These are phyloP conservation scores for Asteroscopus sphinx DNA, from an alignment of 2,888 invertebrate species.

Conservation along the genomic window DNA sequence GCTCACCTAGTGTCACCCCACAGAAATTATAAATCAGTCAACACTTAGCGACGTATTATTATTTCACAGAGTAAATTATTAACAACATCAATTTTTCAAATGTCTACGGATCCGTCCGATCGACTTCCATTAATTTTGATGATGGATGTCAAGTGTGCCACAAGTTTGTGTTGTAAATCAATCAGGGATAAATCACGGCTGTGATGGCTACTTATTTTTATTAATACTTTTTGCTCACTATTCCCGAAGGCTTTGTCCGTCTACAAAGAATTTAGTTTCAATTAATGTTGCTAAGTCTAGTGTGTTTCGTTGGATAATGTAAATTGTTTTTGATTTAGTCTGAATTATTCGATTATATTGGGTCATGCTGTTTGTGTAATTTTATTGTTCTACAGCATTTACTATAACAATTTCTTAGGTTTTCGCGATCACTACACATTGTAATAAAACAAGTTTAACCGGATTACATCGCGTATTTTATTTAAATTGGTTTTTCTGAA, in stretches of 20 bases:
- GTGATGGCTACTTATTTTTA: conserved; percentile 49
- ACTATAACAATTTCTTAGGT: too few relatives aligned
- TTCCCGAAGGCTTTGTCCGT: conserved; percentile 9
- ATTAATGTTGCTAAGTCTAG: conserved; percentile 15
- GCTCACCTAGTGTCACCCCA: background rate
- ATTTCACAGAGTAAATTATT: conserved; percentile 65
- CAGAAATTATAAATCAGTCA: conserved; percentile 30
- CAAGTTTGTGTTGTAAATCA: conserved; percentile 71
- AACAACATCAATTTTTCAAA: conserved; percentile 68
- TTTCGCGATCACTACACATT: too few relatives aligned
- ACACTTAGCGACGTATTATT: conserved; percentile 51
- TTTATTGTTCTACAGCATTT: conserved; percentile 1
- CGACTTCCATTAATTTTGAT: conserved; percentile 70
- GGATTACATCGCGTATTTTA: too few relatives aligned
- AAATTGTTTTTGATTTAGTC: conserved; percentile 23
- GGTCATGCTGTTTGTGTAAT: background rate
- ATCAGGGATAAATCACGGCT: conserved; percentile 63
- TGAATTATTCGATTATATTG: background rate
- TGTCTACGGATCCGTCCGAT: conserved; percentile 62
- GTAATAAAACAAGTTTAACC: too few relatives aligned
- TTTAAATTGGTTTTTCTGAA: too few relatives aligned
- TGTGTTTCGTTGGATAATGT: conserved; percentile 16
- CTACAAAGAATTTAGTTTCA: conserved; percentile 24
- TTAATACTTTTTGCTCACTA: conserved; percentile 37
- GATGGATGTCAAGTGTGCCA: conserved; percentile 72